phyloP scores from a whole-genome alignment of 64 coral and sea anemone genomes.

The Montipora capricornis region DNA sequence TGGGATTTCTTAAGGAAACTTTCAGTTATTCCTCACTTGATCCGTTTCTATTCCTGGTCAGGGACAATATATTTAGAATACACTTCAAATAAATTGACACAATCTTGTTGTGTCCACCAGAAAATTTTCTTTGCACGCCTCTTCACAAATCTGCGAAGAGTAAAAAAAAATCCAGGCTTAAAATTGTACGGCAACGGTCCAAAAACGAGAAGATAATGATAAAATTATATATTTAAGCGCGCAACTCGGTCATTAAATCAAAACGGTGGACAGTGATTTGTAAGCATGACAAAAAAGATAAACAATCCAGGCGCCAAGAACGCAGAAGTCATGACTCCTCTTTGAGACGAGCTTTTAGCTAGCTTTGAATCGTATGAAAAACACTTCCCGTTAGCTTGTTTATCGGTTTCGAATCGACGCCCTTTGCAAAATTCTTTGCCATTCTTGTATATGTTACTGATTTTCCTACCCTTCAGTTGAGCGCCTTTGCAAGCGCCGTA shows the following conservation, averaged over 20 bases:
- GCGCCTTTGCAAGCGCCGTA: conserved; percentile 82
- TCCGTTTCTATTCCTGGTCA: background rate
- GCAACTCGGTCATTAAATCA: background rate
- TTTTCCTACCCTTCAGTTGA: conserved; percentile 62
- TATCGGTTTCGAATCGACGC: conserved; percentile 67
- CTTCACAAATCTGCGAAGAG: background rate
- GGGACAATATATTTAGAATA: background rate
- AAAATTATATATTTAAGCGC: background rate
- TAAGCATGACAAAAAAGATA: background rate
- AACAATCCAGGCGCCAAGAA: background rate
- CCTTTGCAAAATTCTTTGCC: conserved; percentile 88
- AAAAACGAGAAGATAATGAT: background rate
- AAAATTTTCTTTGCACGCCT: background rate
- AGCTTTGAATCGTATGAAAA: conserved; percentile 52
- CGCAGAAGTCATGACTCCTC: background rate
- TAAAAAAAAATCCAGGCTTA: background rate
- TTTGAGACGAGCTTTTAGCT: conserved; percentile 15
- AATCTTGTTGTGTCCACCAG: background rate
- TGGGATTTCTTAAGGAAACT: background rate
- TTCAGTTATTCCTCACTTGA: background rate
- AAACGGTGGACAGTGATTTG: conserved; percentile 8
- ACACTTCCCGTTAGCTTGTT: conserved; percentile 20
- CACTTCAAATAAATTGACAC: background rate
- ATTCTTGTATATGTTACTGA: conserved; percentile 64
- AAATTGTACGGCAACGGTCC: background rate